Evolutionary conservation across 2,113 vertebrate species (phyloP).

Genomic region (Platysteira castanea): DNA sequence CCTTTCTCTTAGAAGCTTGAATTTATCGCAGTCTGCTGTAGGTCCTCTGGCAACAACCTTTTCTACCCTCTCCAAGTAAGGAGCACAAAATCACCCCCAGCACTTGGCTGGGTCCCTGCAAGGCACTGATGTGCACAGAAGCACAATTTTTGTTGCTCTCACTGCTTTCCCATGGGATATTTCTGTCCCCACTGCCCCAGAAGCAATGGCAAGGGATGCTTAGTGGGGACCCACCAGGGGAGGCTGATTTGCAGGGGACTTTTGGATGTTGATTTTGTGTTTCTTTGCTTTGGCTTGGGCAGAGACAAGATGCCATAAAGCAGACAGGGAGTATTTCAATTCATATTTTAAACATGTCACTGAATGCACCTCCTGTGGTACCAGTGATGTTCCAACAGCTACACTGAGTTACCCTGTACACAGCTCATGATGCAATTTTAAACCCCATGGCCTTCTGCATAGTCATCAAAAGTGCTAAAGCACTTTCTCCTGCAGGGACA

Average conservation of each 20-base stretch:
- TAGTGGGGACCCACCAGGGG: neutral
- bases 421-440: neutral
- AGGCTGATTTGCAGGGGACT: neutral
- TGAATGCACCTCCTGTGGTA: neutral
- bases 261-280: neutral
- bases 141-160: neutral
- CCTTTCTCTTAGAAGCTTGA: neutral
- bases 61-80: neutral
- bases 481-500: neutral
- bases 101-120: neutral
- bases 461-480: neutral
- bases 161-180: neutral
- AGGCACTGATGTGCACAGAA: neutral
- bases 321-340: neutral
- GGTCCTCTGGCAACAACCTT: neutral
- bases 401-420: neutral
- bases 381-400: neutral
- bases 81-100: neutral
- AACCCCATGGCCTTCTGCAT: neutral
- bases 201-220: neutral
- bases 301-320: neutral
- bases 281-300: neutral
- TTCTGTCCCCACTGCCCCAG: neutral
- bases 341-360: neutral
- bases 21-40: neutral